Percentiles rank a stretch among this genome's conserved stretches.
These are phyloP conservation scores for Anoncus sp. DNA, from an alignment of 2,888 invertebrate genomes.

Conservation along the genomic window DNA sequence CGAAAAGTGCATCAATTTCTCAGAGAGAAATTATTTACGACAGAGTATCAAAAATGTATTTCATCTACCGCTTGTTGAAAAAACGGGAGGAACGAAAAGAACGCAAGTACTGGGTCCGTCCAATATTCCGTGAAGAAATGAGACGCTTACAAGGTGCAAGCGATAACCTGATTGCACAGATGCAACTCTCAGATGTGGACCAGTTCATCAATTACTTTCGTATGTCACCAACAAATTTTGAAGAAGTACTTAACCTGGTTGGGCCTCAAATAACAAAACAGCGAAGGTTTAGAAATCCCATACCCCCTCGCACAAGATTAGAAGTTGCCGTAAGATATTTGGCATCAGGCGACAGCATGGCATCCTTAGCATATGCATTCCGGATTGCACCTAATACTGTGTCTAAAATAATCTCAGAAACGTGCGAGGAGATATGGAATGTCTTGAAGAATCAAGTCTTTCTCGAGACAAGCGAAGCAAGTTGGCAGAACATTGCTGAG, in stretches of 20 bases:
- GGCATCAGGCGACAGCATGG: conserved; percentile 57
- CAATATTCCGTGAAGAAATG: conserved; percentile 60
- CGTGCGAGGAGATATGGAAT: conserved; percentile 53
- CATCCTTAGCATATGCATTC: conserved; percentile 56
- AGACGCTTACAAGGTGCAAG: conserved; percentile 64
- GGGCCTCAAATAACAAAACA: conserved; percentile 15
- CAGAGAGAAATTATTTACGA: too few relatives aligned
- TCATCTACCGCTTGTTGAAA: too few relatives aligned
- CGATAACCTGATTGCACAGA: conserved; percentile 59
- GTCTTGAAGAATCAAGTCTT: conserved; percentile 17
- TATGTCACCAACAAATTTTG: conserved; percentile 26
- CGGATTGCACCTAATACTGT: conserved; percentile 48
- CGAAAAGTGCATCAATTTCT: too few relatives aligned
- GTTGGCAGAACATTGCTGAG: conserved; percentile 56
- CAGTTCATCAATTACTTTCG: neutral
- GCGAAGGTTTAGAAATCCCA: conserved; percentile 6
- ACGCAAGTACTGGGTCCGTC: conserved; percentile 62
- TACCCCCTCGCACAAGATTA: conserved; percentile 41
- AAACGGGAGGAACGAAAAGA: too few relatives aligned
- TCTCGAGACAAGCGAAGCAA: conserved; percentile 17
- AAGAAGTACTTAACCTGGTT: conserved; percentile 20
- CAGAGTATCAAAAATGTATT: too few relatives aligned
- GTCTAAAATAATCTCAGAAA: conserved; percentile 54
- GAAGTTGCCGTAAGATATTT: conserved; percentile 59
- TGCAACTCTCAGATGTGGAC: conserved; percentile 29